Base-by-base conservation (phyloP, 2,888 invertebrate species). In the Campoplex capitator region DNA sequence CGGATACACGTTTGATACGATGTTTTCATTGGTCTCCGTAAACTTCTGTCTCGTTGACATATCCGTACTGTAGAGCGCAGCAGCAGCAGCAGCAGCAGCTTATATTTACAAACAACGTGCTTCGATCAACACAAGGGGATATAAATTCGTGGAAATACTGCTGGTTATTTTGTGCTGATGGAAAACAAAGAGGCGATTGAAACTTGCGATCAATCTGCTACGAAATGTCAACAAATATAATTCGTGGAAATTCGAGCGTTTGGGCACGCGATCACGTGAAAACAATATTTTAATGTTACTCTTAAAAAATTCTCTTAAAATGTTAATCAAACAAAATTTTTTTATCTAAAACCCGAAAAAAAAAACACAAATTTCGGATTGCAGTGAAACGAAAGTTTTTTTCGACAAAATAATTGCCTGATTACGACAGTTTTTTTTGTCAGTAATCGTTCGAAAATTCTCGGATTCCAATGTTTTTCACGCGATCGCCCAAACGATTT, bases 1-100 rank as follows among this genome's bases (percentile, higher is more conserved):
- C 6, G 42, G 35, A 54, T 6, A 32, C 32, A 48, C 56, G 42
- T 79, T 79, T 54, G 51, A 54, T 54, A 68, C 48, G n/a, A 38
- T 78, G 23, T 68, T 83, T 83, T 65, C 42, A 42, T 51, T 51
- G 4, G 56, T 77, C 77, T 77, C 71, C 42, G 62, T 28, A 35
- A 71, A 71, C 38, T 67, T 68, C 56, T 67, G 73, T 77, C 83
- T 67, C 38, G 65, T 65, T 67, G 74, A 76, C 71, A 81, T 73
- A 81, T 82, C 78, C 74, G 78, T 78, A 82, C 74, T 48, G 18
- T 82, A 35, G 51, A 83, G 35, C 73, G 74, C 86, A 82, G 23
- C 23, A 23, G 23, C 23, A 0, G 23, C 23, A 0, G 23, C 23
- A 23, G 23, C 23, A 23, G 23, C 23, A 23, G 70, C 71, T 76